Conservation (phyloP, 2,113 vertebrate genomes). For the Cyprinodon variegatus region DNA sequence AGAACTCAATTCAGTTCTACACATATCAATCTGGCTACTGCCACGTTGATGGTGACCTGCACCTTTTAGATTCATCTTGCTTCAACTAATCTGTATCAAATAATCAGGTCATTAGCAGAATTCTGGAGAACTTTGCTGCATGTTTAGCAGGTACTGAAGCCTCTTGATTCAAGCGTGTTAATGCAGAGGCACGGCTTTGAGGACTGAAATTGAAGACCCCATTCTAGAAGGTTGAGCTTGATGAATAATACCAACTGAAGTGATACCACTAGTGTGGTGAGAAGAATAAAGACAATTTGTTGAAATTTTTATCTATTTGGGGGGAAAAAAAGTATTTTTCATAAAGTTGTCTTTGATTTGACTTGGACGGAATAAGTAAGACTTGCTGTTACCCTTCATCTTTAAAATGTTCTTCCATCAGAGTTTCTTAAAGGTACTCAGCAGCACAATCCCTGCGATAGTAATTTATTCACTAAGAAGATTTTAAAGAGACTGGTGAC, state of each 20-base stretch:
- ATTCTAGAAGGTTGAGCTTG: background rate
- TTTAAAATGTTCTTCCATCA: conserved; percentile 23
- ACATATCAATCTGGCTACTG: too few species aligned
- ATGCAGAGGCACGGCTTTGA: too few species aligned
- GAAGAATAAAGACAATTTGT: background rate
- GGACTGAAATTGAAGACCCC: too few species aligned
- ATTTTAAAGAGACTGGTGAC: conserved; percentile 44
- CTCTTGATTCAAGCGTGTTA: too few species aligned
- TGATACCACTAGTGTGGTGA: background rate
- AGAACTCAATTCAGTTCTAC: too few species aligned
- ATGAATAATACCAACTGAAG: background rate
- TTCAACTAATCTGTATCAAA: too few species aligned
- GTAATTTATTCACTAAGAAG: conserved; percentile 64
- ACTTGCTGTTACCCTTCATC: conserved; percentile 42
- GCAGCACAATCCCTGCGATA: conserved; percentile 71
- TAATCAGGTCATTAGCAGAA: too few species aligned
- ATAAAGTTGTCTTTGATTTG: conserved; percentile 14
- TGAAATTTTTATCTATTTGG: conserved; percentile 1
- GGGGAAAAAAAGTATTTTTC: conserved; percentile 12
- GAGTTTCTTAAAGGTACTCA: conserved; percentile 51
- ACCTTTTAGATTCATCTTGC: too few species aligned
- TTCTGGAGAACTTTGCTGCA: too few species aligned
- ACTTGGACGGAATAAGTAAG: background rate
- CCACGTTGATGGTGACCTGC: too few species aligned
- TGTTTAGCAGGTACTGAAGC: too few species aligned